phyloP scores from a whole-genome alignment of 1,140 invertebrate species.

The Rhyzopertha dominica region DNA sequence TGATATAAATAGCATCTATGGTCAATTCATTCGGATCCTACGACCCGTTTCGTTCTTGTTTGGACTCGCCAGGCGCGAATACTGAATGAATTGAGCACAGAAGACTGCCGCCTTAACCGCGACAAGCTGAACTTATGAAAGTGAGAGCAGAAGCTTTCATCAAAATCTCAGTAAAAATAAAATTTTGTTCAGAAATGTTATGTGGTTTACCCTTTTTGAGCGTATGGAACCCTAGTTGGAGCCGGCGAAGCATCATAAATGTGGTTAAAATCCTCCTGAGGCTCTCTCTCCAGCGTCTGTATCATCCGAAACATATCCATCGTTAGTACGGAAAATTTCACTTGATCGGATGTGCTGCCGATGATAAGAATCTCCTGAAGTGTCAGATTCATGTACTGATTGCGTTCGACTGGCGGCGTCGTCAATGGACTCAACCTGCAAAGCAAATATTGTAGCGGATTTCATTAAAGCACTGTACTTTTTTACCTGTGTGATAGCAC shows the following conservation, averaged over 20 bases:
- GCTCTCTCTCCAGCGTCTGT: constrained; percentile 89
- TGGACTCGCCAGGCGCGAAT: no score
- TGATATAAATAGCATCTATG: no score
- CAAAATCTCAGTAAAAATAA: no score
- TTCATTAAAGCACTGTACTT: constrained; percentile 6
- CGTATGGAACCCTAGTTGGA: constrained; percentile 66
- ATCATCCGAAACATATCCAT: constrained; percentile 98
- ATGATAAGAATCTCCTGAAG: constrained; percentile 94
- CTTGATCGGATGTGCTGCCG: constrained; percentile 89
- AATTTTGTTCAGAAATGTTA: neutral
- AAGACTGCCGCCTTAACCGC: no score
- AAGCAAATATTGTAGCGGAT: constrained; percentile 25
- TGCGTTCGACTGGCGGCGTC: constrained; percentile 82
- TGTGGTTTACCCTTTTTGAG: constrained; percentile 45
- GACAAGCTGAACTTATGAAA: no score
- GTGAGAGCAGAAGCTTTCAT: no score
- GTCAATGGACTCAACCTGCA: constrained; percentile 75
- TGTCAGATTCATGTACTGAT: constrained; percentile 76
- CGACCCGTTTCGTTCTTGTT: no score
- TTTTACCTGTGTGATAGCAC: constrained; percentile 74
- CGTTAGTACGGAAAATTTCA: constrained; percentile 96
- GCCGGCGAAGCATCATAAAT: constrained; percentile 83
- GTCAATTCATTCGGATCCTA: no score
- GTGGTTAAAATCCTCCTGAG: constrained; percentile 76
- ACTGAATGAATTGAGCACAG: no score